These are phyloP conservation scores for Cirrhinus molitorella DNA, from an alignment of 2,797 vertebrate genomes.

Conservation along the genomic window DNA sequence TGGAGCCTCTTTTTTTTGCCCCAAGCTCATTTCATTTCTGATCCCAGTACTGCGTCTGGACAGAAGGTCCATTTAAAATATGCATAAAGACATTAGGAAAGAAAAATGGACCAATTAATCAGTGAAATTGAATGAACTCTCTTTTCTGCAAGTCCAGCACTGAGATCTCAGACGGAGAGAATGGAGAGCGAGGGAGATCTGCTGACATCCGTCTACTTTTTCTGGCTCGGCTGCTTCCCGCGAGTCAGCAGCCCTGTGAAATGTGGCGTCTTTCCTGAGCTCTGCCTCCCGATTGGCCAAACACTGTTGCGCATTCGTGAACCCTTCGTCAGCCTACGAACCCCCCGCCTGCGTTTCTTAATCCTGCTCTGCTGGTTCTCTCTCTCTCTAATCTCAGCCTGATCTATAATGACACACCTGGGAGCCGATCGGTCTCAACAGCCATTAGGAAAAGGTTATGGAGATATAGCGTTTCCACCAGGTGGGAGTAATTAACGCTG, in stretches of 20 bases:
- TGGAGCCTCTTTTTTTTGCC: not conserved
- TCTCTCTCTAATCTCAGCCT: conserved; percentile 23
- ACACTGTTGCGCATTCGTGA: not conserved
- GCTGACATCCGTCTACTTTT: conserved; percentile 10
- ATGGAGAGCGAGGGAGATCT: conserved; percentile 9
- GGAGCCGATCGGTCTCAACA: not conserved
- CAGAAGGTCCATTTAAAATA: conserved; percentile 8
- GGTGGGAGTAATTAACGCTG: conserved; percentile 24
- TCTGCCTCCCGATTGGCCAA: conserved; percentile 5
- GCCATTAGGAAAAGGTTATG: conserved; percentile 31
- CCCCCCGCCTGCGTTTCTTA: not conserved
- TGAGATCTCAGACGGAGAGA: conserved; percentile 12
- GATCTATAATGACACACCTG: conserved; percentile 15
- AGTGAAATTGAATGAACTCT: conserved; percentile 20
- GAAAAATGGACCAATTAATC: conserved; percentile 25
- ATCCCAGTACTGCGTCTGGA: not conserved
- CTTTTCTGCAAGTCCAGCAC: conserved; percentile 10
- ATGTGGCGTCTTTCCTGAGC: not conserved
- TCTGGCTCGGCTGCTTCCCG: not conserved
- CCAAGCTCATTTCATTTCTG: not conserved
- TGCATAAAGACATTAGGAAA: not conserved
- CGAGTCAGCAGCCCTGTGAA: conserved; percentile 35
- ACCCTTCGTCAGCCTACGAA: not conserved
- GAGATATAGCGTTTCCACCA: conserved; percentile 3
- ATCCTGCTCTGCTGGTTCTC: not conserved